Evolutionary conservation across 2,113 vertebrate species (phyloP).

Genomic region (Struthio camelus): DNA sequence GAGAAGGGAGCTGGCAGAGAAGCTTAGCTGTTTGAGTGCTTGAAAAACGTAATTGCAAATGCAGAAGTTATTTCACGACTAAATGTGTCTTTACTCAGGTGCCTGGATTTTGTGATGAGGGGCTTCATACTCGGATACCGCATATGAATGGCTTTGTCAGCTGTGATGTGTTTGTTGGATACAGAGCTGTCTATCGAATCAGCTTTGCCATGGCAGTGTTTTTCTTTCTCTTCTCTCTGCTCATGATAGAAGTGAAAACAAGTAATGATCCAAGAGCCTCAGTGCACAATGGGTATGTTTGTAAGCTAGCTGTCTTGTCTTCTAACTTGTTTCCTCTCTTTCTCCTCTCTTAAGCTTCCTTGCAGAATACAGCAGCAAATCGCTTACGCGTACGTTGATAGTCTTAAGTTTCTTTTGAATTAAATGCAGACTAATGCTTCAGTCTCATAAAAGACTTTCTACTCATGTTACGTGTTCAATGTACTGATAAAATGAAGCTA

Average conservation of each 20-base stretch:
- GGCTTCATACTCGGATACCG: slow-evolving; percentile 67
- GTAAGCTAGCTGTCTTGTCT: background rate
- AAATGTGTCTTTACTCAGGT: slow-evolving; percentile 75
- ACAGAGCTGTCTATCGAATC: slow-evolving; percentile 92
- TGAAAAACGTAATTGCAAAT: background rate
- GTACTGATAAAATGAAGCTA: background rate
- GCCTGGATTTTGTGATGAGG: slow-evolving; percentile 90
- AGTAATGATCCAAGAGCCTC: slow-evolving; percentile 87
- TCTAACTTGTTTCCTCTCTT: background rate
- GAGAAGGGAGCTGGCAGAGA: background rate
- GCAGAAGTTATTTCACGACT: background rate
- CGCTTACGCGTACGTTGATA: background rate
- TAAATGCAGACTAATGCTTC: background rate
- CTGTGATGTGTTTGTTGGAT: slow-evolving; percentile 89
- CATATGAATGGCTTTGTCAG: slow-evolving; percentile 73
- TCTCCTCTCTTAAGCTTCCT: background rate
- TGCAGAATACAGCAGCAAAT: background rate
- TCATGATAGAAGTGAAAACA: slow-evolving; percentile 89
- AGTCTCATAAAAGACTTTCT: background rate
- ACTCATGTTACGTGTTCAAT: rapidly evolving
- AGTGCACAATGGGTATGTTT: slow-evolving; percentile 90
- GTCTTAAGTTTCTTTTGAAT: background rate
- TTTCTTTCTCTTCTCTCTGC: slow-evolving; percentile 83
- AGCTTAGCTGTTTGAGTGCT: background rate
- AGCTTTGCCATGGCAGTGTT: slow-evolving; percentile 91